Evolutionary conservation across 2,797 vertebrate species (phyloP).

Genomic region (Novumbra hubbsi): DNA sequence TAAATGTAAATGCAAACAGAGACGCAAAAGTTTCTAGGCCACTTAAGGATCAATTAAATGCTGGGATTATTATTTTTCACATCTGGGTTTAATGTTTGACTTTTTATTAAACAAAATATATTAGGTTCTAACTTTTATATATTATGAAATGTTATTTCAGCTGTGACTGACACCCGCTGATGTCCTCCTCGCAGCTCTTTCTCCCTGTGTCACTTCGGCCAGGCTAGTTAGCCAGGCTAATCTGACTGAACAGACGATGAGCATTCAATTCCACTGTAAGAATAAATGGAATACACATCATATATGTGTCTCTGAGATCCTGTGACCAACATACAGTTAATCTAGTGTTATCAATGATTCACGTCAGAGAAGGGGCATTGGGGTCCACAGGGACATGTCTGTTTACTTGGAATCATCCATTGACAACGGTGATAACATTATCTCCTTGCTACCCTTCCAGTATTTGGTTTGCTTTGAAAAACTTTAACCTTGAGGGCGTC

Average conservation of each 20-base stretch:
- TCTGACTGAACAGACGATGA: not conserved
- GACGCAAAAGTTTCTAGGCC: not conserved
- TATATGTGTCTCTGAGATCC: not conserved
- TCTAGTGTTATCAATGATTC: not conserved
- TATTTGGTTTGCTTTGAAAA: not conserved
- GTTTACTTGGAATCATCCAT: not conserved
- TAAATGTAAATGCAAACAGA: constrained; percentile 13
- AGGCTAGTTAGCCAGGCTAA: no score
- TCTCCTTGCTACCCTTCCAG: not conserved
- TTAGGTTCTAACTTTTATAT: not conserved
- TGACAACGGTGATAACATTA: not conserved
- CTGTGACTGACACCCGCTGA: no score
- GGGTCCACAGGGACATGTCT: not conserved
- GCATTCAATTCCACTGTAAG: not conserved
- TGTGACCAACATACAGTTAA: not conserved
- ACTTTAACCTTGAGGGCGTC: not conserved
- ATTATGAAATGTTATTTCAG: not conserved
- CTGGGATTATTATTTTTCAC: not conserved
- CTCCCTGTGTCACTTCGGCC: no score
- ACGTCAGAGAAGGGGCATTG: not conserved
- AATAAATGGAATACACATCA: not conserved
- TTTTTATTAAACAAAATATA: not conserved
- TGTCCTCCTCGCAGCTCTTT: no score
- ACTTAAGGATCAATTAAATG: not conserved
- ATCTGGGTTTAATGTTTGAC: not conserved